Percentiles rank a stretch among this genome's conserved stretches.
phyloP scores from a whole-genome alignment of 2,888 invertebrate species.

The Craniophora ligustri region DNA sequence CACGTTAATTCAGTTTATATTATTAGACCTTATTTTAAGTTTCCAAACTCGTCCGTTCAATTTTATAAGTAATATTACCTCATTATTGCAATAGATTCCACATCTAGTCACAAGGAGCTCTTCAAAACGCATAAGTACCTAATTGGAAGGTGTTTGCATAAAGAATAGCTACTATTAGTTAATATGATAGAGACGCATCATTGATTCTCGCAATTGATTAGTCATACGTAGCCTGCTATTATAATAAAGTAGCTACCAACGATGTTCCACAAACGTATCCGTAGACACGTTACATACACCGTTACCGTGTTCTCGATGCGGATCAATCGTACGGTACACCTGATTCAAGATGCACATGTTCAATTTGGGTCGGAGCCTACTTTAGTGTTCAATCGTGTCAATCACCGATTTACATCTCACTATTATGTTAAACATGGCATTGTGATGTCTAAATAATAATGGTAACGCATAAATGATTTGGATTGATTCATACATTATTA shows the following conservation, averaged over 20 bases:
- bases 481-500: background rate
- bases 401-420: constrained; percentile 37
- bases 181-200: constrained; percentile 10
- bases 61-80: no score
- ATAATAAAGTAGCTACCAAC: constrained; percentile 26
- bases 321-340: constrained; percentile 78
- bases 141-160: background rate
- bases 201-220: constrained; percentile 25
- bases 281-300: constrained; percentile 64
- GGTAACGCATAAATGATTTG: constrained; percentile 11
- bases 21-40: no score
- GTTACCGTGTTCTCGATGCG: constrained; percentile 76
- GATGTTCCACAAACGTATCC: constrained; percentile 62
- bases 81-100: no score
- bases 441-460: constrained; percentile 33
- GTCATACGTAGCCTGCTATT: constrained; percentile 30
- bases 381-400: constrained; percentile 42
- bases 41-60: no score
- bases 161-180: constrained; percentile 16
- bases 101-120: no score
- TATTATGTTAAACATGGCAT: constrained; percentile 30
- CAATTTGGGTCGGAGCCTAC: constrained; percentile 62
- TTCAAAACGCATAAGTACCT: no score
- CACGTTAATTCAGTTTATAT: no score
- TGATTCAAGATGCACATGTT: constrained; percentile 69